Evolutionary conservation across 2,888 invertebrate species (phyloP).

Genomic region (Callosobruchus maculatus): DNA sequence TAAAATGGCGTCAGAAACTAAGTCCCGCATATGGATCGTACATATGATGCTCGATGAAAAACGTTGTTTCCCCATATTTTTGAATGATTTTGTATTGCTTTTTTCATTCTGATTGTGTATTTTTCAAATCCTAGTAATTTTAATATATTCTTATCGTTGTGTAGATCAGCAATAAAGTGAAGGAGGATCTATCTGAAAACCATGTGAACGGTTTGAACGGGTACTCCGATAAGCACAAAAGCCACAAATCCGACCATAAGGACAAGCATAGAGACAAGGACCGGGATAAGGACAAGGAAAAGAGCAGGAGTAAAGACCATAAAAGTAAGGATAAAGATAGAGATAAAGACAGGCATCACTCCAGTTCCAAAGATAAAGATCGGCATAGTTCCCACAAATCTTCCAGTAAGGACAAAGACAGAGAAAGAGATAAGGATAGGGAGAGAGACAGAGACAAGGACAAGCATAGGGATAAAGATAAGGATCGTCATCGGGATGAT

Average conservation of each 20-base stretch:
- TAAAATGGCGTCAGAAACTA: slow-evolving; percentile 83
- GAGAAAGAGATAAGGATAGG: slow-evolving; percentile 32
- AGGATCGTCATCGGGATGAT: slow-evolving; percentile 43
- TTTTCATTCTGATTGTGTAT: slow-evolving; percentile 7
- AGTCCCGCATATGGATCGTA: slow-evolving; percentile 54
- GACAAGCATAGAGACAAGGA: slow-evolving; percentile 58
- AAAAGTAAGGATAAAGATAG: slow-evolving; percentile 40
- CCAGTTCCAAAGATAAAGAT: slow-evolving; percentile 59
- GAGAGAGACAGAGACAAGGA: slow-evolving; percentile 36
- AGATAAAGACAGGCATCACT: slow-evolving; percentile 61
- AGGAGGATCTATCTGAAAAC: slow-evolving; percentile 35
- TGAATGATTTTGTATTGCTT: background rate
- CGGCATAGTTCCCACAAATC: slow-evolving; percentile 45
- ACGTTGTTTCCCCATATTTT: slow-evolving; percentile 1
- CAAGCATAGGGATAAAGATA: slow-evolving; percentile 41
- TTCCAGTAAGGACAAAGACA: slow-evolving; percentile 41
- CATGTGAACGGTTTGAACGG: slow-evolving; percentile 81
- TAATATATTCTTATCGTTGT: background rate
- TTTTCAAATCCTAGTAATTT: background rate
- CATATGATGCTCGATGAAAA: background rate
- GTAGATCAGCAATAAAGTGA: slow-evolving; percentile 27
- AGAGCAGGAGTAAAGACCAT: slow-evolving; percentile 41
- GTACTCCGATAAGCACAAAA: slow-evolving; percentile 56
- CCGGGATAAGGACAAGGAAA: slow-evolving; percentile 46
- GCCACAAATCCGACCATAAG: slow-evolving; percentile 59